These are phyloP conservation scores for Fulmarus glacialis DNA, from an alignment of 2,113 vertebrate genomes.

Conservation along the genomic window DNA sequence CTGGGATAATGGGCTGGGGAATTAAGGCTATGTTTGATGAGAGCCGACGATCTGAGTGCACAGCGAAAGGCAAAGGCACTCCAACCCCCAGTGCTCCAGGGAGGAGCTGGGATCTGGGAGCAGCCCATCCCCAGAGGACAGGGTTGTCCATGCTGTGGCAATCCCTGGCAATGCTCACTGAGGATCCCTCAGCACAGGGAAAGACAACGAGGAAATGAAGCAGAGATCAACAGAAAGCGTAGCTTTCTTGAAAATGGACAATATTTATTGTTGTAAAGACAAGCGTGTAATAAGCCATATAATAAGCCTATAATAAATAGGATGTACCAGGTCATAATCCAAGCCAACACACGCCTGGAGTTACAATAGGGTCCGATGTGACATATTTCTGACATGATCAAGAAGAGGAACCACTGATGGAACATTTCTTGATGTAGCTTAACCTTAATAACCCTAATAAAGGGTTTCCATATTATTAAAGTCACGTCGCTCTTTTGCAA, in stretches of 20 bases:
- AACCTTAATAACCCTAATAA: neutral
- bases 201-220: neutral
- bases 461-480: neutral
- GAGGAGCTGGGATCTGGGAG: accelerated
- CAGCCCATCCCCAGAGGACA: accelerated
- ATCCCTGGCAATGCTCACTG: neutral
- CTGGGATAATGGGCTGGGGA: neutral
- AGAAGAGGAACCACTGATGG: neutral
- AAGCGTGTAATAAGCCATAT: neutral
- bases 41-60: neutral
- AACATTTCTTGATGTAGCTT: neutral
- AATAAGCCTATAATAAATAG: neutral
- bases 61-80: neutral
- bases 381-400: neutral
- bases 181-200: neutral
- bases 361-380: neutral
- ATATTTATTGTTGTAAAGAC: neutral
- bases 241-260: neutral
- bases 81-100: accelerated
- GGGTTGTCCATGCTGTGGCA: neutral
- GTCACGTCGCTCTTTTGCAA: neutral
- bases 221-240: neutral
- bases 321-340: neutral
- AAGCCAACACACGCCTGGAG: neutral
- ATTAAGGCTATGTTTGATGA: neutral